A percentile compares a stretch with the other conserved stretches of the same genome.
These are phyloP conservation scores for Lutraria lutraria DNA, from an alignment of 2,888 invertebrate species.

Conservation along the genomic window DNA sequence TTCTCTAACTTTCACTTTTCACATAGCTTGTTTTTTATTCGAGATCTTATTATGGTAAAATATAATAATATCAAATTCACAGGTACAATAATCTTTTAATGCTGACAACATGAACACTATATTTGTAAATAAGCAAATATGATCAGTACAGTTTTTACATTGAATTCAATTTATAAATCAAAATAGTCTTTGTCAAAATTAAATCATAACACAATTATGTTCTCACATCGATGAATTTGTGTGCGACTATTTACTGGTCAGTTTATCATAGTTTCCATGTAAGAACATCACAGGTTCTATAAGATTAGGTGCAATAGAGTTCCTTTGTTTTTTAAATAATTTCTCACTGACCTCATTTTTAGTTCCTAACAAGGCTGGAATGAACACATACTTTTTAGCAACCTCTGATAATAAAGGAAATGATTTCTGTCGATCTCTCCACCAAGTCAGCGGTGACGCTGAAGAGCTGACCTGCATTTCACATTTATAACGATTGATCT, in stretches of 20 bases:
- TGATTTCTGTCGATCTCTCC: conserved; percentile 62
- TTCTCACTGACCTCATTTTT: conserved; percentile 29
- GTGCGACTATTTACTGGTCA: not conserved
- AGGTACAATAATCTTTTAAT: not conserved
- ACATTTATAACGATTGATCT: conserved; percentile 63
- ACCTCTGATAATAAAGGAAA: conserved; percentile 67
- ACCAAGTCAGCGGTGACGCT: conserved; percentile 67
- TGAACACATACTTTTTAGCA: conserved; percentile 64
- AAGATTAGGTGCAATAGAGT: conserved; percentile 29
- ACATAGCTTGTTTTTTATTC: not conserved
- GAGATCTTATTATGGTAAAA: not conserved
- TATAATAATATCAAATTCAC: not conserved
- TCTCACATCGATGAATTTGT: too few relatives aligned
- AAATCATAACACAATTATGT: too few relatives aligned
- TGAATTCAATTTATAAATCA: too few relatives aligned
- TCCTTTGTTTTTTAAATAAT: conserved; percentile 43
- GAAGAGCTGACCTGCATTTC: conserved; percentile 63
- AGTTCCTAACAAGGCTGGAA: conserved; percentile 52
- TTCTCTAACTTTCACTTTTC: too few relatives aligned
- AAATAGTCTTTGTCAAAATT: too few relatives aligned
- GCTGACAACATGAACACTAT: not conserved
- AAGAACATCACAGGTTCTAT: conserved; percentile 38
- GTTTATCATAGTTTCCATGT: conserved; percentile 32
- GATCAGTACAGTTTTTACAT: too few relatives aligned
- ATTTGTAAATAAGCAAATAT: too few relatives aligned